phyloP scores from a whole-genome alignment of 2,888 invertebrate species.

The Pollenia amentaria region DNA sequence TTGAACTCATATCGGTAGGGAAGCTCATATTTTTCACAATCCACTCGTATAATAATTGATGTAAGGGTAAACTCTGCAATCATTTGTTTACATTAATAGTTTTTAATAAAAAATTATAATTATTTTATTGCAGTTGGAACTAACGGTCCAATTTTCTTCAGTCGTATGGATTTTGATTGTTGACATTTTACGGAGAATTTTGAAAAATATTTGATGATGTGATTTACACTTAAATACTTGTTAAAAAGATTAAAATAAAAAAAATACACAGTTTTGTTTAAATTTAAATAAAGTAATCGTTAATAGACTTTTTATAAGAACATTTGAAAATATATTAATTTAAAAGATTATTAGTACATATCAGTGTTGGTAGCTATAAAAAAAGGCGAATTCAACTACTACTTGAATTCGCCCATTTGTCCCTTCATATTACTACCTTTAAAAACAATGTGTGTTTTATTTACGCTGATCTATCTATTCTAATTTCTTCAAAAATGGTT shows the following conservation, averaged over 20 bases:
- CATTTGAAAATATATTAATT: too few relatives aligned
- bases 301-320: background rate
- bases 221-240: slow-evolving; percentile 1
- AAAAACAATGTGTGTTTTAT: too few relatives aligned
- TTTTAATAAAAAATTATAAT: background rate
- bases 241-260: slow-evolving; percentile 2
- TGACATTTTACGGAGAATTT: slow-evolving; percentile 75
- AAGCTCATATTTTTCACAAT: slow-evolving; percentile 76
- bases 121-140: background rate
- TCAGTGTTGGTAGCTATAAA: too few relatives aligned
- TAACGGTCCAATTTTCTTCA: slow-evolving; percentile 73
- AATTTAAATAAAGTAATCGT: slow-evolving; percentile 16
- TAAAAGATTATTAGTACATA: too few relatives aligned
- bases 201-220: slow-evolving; percentile 23
- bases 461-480: too few relatives aligned
- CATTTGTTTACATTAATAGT: background rate
- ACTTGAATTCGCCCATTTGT: too few relatives aligned
- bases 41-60: slow-evolving; percentile 77
- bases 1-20: slow-evolving; percentile 75
- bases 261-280: slow-evolving; percentile 4
- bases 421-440: too few relatives aligned
- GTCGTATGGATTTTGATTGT: slow-evolving; percentile 44
- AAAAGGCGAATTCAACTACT: too few relatives aligned
- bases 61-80: slow-evolving; percentile 75
- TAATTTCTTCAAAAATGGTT: too few relatives aligned